Conservation (phyloP, 1,140 invertebrate genomes). For the Caerostris darwini region DNA sequence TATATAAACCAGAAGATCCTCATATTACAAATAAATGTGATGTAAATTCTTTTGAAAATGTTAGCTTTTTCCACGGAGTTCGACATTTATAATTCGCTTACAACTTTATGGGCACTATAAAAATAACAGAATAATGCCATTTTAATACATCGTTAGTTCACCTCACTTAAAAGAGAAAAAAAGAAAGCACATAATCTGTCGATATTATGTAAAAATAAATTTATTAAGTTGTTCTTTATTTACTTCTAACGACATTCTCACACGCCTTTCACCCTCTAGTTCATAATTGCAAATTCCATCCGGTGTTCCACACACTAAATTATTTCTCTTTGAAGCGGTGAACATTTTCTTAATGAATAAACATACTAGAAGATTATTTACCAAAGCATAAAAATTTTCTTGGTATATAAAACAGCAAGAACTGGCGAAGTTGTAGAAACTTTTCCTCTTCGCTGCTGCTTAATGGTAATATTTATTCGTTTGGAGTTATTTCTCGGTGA, state of each 20-base stretch:
- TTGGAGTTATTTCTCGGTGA: slow-evolving; percentile 3
- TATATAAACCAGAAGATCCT: too few species aligned
- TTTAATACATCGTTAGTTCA: not conserved
- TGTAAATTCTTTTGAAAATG: too few species aligned
- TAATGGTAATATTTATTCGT: not conserved
- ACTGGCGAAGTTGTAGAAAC: not conserved
- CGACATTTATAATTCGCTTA: too few species aligned
- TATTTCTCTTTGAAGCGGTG: not conserved
- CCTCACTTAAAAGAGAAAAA: not conserved
- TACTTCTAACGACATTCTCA: not conserved
- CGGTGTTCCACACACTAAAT: not conserved
- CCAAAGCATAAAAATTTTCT: not conserved
- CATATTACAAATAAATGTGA: too few species aligned
- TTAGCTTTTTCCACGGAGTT: too few species aligned
- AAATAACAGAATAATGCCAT: not conserved
- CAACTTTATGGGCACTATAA: too few species aligned
- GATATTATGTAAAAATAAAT: not conserved
- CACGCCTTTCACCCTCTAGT: not conserved
- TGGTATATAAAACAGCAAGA: not conserved
- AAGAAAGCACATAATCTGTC: not conserved
- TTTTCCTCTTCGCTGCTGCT: not conserved
- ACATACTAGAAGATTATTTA: slow-evolving; percentile 14
- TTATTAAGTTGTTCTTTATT: not conserved
- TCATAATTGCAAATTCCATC: not conserved
- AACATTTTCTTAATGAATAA: slow-evolving; percentile 33